Evolutionary conservation across 1,140 invertebrate genomes (phyloP).

Genomic region (Zaprionus gabonicus): DNA sequence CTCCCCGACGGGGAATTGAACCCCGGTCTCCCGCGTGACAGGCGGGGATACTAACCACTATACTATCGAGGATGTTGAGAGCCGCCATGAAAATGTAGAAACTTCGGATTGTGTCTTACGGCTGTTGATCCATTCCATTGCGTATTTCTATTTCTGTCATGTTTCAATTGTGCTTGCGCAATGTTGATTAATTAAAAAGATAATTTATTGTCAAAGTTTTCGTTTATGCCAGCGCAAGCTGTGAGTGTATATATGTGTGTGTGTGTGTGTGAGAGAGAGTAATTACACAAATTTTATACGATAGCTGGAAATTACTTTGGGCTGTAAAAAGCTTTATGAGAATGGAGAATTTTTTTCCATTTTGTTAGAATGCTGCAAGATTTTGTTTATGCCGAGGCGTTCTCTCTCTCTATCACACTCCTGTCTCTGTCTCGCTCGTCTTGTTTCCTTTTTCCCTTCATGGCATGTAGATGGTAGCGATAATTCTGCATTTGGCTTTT

Average conservation of each 20-base stretch:
- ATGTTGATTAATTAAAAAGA: conserved; percentile 63
- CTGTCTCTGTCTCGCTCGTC: background rate
- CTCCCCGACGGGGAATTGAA: conserved; percentile 86
- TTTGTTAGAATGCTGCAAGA: conserved; percentile 32
- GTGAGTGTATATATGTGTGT: background rate
- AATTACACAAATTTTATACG: conserved; percentile 45
- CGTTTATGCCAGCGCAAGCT: conserved; percentile 12
- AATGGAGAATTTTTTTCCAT: background rate
- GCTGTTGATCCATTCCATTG: background rate
- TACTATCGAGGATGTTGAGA: conserved; percentile 85
- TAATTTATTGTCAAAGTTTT: conserved; percentile 54
- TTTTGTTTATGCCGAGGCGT: conserved; percentile 27
- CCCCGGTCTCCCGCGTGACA: conserved; percentile 86
- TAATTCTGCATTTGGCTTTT: conserved; percentile 47
- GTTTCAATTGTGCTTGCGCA: conserved; percentile 30
- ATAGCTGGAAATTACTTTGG: conserved; percentile 37
- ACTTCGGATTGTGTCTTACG: background rate
- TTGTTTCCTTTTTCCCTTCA: background rate
- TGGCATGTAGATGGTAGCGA: conserved; percentile 44
- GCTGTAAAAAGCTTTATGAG: conserved; percentile 26
- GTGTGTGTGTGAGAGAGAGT: conserved; percentile 17
- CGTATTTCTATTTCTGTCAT: conserved; percentile 1
- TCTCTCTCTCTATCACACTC: background rate
- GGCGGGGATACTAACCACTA: conserved; percentile 86
- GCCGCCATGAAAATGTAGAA: background rate